These are phyloP conservation scores for Nasonovia ribisnigri DNA, from an alignment of 2,888 invertebrate species.

Conservation along the genomic window DNA sequence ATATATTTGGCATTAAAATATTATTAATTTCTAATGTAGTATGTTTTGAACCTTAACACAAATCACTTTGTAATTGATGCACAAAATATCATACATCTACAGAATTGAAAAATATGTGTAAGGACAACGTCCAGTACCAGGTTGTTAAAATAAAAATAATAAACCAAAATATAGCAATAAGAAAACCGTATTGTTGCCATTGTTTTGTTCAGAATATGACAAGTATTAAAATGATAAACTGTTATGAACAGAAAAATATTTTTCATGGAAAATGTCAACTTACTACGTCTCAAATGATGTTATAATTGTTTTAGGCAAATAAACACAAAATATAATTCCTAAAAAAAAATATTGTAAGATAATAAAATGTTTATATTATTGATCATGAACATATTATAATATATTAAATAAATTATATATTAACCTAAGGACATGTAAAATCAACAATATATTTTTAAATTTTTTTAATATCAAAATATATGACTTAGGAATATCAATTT, in stretches of 20 bases:
- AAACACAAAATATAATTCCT: background rate
- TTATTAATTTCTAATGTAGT: background rate
- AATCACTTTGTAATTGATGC: background rate
- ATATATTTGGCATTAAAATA: background rate
- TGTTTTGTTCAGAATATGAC: background rate
- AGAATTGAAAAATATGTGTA: background rate
- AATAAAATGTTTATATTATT: background rate
- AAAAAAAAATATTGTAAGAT: background rate
- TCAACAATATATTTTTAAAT: background rate
- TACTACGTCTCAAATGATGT: background rate
- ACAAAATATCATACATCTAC: background rate
- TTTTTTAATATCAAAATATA: background rate
- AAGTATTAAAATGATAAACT: slow-evolving; percentile 2
- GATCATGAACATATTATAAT: background rate
- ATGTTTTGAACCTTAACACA: background rate
- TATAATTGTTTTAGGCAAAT: background rate
- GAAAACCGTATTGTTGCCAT: background rate
- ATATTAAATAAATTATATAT: background rate
- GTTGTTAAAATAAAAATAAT: background rate
- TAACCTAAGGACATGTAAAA: background rate
- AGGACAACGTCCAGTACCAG: background rate
- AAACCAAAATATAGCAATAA: background rate
- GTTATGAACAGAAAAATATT: background rate
- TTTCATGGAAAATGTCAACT: background rate
- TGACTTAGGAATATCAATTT: slow-evolving; percentile 13